phyloP scores from a whole-genome alignment of 2,888 invertebrate species.

The Drosophila pseudotakahashii region DNA sequence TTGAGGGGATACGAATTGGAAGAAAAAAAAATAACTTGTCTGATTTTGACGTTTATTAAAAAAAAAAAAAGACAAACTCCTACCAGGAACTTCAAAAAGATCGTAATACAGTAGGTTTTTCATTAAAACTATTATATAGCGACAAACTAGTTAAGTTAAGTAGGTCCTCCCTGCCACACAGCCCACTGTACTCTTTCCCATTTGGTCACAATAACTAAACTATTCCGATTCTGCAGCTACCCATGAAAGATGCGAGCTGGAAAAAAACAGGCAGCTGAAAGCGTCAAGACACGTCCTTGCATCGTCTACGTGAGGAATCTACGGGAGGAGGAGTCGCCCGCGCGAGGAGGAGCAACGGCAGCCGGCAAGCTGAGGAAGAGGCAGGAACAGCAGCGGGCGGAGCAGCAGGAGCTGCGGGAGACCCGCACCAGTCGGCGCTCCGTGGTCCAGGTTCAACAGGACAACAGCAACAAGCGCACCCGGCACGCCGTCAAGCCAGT shows the following conservation, averaged over 20 bases:
- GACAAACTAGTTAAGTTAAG: no score
- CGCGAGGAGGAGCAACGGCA: neutral
- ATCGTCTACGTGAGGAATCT: conserved; percentile 82
- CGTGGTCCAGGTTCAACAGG: neutral
- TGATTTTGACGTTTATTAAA: no score
- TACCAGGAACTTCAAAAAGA: no score
- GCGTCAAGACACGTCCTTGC: conserved; percentile 81
- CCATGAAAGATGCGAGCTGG: conserved; percentile 82
- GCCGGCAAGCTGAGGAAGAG: conserved; percentile 21
- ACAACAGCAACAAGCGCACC: conserved; percentile 16
- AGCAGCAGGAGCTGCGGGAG: conserved; percentile 21
- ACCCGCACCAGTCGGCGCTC: conserved; percentile 19
- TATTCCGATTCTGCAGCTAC: conserved; percentile 45
- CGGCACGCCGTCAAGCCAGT: conserved; percentile 5
- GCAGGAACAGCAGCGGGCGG: conserved; percentile 27
- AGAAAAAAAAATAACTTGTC: no score
- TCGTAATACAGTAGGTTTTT: no score
- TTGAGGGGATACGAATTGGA: no score
- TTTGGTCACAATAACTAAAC: conserved; percentile 15
- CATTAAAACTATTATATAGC: no score
- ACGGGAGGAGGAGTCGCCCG: conserved; percentile 43
- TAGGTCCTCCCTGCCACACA: no score
- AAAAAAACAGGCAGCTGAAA: conserved; percentile 70
- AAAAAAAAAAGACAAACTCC: no score
- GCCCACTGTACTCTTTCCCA: neutral